Evolutionary conservation across 2,113 vertebrate species (phyloP).

Genomic region (Orycteropus afer): DNA sequence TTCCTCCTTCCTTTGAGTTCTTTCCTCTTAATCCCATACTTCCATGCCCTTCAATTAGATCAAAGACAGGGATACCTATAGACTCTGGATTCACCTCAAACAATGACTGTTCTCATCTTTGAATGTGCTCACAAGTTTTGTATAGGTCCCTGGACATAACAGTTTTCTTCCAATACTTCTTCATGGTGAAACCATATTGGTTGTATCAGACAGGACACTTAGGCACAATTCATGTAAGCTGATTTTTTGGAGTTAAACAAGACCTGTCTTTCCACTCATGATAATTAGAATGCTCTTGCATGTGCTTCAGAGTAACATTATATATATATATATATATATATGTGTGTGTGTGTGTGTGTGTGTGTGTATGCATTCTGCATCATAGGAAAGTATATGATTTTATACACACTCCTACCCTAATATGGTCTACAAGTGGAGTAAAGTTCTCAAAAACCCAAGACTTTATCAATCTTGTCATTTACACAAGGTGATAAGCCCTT

Average conservation of each 20-base stretch:
- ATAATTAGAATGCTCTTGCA: conserved; percentile 24
- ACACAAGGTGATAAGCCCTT: conserved; percentile 70
- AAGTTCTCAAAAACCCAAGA: conserved; percentile 62
- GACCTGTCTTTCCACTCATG: neutral
- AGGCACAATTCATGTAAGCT: neutral
- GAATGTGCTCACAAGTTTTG: neutral
- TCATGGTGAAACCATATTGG: neutral
- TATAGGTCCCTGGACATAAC: neutral
- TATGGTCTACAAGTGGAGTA: conserved; percentile 70
- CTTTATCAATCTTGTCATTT: conserved; percentile 69
- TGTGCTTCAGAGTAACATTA: conserved; percentile 29
- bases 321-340: neutral
- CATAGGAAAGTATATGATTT: neutral
- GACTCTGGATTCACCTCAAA: neutral
- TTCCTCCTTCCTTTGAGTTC: neutral
- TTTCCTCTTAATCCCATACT: neutral
- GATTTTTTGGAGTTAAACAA: conserved; percentile 3
- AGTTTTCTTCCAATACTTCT: neutral
- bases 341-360: too few species aligned
- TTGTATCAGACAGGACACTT: neutral
- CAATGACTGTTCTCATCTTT: neutral
- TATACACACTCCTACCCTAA: conserved; percentile 58
- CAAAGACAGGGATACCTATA: neutral
- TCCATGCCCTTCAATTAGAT: neutral
- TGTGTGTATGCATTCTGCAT: conserved; percentile 11